phyloP scores from a whole-genome alignment of 2,888 invertebrate genomes.

The Orgyia antiqua region DNA sequence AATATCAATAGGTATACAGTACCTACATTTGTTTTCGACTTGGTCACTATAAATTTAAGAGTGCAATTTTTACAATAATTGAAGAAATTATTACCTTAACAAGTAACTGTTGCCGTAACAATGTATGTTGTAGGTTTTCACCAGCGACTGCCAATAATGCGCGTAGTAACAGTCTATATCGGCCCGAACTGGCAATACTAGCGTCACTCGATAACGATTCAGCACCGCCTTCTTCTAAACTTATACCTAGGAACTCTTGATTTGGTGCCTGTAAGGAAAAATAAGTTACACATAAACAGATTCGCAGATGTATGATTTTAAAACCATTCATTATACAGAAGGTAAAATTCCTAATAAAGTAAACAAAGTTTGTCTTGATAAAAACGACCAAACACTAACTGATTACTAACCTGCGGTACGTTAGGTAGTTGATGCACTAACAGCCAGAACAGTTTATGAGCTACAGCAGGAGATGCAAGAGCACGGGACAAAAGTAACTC shows the following conservation, averaged over 20 bases:
- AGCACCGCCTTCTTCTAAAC: slow-evolving; percentile 52
- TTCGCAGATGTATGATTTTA: too few relatives aligned
- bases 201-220: slow-evolving; percentile 69
- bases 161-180: slow-evolving; percentile 91
- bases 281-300: too few relatives aligned
- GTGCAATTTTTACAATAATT: too few relatives aligned
- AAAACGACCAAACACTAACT: too few relatives aligned
- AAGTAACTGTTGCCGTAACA: slow-evolving; percentile 90
- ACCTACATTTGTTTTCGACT: too few relatives aligned
- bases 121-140: slow-evolving; percentile 86
- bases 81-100: slow-evolving; percentile 80
- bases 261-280: slow-evolving; percentile 41
- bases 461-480: slow-evolving; percentile 91
- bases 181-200: slow-evolving; percentile 81
- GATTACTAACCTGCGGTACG: slow-evolving; percentile 86
- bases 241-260: slow-evolving; percentile 69
- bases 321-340: too few relatives aligned
- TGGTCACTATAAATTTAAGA: too few relatives aligned
- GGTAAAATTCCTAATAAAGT: too few relatives aligned
- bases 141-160: slow-evolving; percentile 92
- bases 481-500: slow-evolving; percentile 81
- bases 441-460: slow-evolving; percentile 97
- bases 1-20: too few relatives aligned
- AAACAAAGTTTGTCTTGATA: too few relatives aligned
- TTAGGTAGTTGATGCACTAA: slow-evolving; percentile 90